Evolutionary conservation across 1,140 invertebrate species (phyloP), one percentile per base, ranked within the genome.

Genomic region (Penaeus indicus): DNA sequence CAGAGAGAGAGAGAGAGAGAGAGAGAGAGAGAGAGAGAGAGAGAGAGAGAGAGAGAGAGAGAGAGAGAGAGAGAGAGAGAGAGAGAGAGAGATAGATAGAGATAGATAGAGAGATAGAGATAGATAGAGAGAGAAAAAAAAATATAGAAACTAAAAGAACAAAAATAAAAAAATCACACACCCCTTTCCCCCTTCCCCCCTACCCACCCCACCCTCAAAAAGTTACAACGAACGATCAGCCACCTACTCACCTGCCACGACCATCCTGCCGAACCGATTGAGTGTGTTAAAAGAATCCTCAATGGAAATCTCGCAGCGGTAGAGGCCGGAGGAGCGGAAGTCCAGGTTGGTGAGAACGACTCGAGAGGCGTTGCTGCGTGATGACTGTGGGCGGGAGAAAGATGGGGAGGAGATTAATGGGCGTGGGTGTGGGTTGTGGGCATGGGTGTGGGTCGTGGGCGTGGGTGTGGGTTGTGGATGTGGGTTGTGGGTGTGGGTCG

Each of bases 271-370:
- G 61, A 88, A 90, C 54, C 87, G 61, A 54, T 90, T 90, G 38
- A 90, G 84, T n/a, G 90, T 90, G 13, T 88, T 90, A 83, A 90
- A 90, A 0, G 63, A 80, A n/a, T 90, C 90, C 79, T 92, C 91
- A 32, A 91, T 91, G 10, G 92, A 92, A 1, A 92, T 91, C 84
- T 92, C 92, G 85, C 91, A 92, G 42, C 92, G 86, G 82, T 92
- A 92, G 27, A 91, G 89, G 0, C 92, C 92, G 0, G 89, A 88
- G 7, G 90, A 89, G 38, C 86, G 54, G 86, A 90, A 90, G 78
- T 89, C 86, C 16, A 90, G 80, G 25, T 63, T 27, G 8, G 62
- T 84, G 25, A 90, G 90, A 21, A 90, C 90, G 21, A 90, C 90
- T 16, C 85, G 86, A 38, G 86, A 89, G 38, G 90, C 90, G 84